Conservation (phyloP, 2,113 vertebrate genomes). For the Poeciliopsis retropinna region DNA sequence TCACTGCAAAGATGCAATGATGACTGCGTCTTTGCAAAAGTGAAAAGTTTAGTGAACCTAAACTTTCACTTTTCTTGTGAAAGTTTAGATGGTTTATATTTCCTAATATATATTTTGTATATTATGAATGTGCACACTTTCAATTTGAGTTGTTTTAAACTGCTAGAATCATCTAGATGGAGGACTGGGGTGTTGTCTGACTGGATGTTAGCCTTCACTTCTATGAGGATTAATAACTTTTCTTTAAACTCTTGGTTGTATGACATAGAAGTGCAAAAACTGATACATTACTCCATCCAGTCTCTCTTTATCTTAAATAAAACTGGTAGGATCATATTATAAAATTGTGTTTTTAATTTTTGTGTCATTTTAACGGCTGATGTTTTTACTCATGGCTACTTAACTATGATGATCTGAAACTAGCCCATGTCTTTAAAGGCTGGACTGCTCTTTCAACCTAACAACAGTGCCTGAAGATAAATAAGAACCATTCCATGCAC, state of each 20-base stretch:
- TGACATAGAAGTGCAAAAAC: not conserved
- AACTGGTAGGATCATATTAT: not conserved
- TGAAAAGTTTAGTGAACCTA: no score
- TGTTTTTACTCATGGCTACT: not conserved
- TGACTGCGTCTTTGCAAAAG: no score
- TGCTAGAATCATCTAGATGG: no score
- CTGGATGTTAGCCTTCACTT: no score
- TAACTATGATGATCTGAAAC: not conserved
- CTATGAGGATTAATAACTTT: not conserved
- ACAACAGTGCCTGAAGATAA: constrained; percentile 36
- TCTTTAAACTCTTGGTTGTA: not conserved
- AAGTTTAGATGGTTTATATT: no score
- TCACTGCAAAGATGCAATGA: no score
- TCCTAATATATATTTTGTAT: no score
- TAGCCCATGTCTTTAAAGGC: not conserved
- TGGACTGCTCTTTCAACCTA: constrained; percentile 37
- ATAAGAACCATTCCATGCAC: constrained; percentile 24
- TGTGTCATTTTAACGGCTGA: not conserved
- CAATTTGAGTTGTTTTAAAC: no score
- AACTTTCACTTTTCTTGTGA: no score
- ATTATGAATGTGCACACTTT: no score
- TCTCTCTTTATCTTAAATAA: not conserved
- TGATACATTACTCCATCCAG: not conserved
- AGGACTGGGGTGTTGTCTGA: no score
- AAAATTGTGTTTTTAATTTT: not conserved